These are phyloP conservation scores for Nicator chloris DNA, from an alignment of 2,113 vertebrate species.

Conservation along the genomic window DNA sequence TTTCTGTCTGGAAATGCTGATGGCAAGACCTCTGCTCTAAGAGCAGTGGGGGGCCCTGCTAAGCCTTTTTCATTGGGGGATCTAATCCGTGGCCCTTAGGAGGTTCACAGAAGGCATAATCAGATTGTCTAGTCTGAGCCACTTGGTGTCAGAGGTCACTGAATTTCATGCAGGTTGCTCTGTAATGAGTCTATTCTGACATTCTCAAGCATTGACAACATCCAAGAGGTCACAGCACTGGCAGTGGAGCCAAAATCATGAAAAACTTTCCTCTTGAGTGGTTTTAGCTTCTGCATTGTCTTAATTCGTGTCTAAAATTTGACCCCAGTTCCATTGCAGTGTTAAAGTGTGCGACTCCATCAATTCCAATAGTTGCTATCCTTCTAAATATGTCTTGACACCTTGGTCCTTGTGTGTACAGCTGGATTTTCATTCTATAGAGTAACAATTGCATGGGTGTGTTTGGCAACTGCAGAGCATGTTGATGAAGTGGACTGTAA, in stretches of 20 bases:
- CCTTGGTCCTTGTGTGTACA: not conserved
- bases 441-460: not conserved
- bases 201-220: not conserved
- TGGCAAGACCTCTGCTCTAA: not conserved
- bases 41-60: not conserved
- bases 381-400: not conserved
- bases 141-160: conserved; percentile 31
- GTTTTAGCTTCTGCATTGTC: not conserved
- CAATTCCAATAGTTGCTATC: not conserved
- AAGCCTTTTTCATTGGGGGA: not conserved
- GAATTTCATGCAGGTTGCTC: not conserved
- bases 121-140: conserved; percentile 33
- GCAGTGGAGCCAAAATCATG: not conserved
- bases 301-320: not conserved
- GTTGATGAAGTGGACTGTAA: not conserved
- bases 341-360: not conserved
- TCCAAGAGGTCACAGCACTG: not conserved
- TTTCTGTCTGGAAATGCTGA: not conserved
- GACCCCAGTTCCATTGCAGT: not conserved
- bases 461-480: not conserved
- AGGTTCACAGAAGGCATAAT: conserved; percentile 1
- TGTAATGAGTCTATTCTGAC: conserved; percentile 21
- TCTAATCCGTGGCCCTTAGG: not conserved
- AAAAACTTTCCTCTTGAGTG: conserved; percentile 18
- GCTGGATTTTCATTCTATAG: not conserved